A percentile compares a stretch with the other conserved stretches of the same genome.
These are phyloP conservation scores for Cordilura impudica DNA, from an alignment of 2,888 invertebrate genomes.

Conservation along the genomic window DNA sequence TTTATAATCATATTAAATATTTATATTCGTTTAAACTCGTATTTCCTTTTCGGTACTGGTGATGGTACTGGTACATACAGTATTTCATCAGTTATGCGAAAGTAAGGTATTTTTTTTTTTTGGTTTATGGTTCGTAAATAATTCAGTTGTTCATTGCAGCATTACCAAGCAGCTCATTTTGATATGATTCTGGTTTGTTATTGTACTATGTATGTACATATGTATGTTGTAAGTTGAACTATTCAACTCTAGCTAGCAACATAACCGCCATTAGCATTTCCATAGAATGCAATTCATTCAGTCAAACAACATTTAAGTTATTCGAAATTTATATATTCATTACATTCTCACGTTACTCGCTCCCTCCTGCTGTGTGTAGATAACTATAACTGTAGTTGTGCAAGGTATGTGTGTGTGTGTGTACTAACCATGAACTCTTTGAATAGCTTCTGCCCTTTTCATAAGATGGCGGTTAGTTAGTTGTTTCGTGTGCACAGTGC, in stretches of 20 bases:
- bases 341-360: conserved; percentile 13
- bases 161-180: conserved; percentile 3
- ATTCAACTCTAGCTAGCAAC: neutral
- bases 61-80: too few species aligned
- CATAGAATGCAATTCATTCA: neutral
- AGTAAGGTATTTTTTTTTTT: neutral
- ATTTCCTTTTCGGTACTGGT: neutral
- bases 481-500: neutral
- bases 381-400: conserved; percentile 5
- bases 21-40: conserved; percentile 8
- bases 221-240: neutral
- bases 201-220: neutral
- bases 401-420: neutral
- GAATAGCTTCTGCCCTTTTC: conserved; percentile 54
- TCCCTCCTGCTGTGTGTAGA: neutral
- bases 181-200: neutral
- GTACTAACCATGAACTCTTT: conserved; percentile 49
- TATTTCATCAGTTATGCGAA: neutral
- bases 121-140: conserved; percentile 34
- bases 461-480: conserved; percentile 28
- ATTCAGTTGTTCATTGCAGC: conserved; percentile 48
- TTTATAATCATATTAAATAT: conserved; percentile 2
- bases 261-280: neutral
- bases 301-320: conserved; percentile 22
- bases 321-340: conserved; percentile 37